Evolutionary conservation across 2,888 invertebrate species (phyloP), one percentile per base, ranked within the genome.

Genomic region (Oscheius sp.): DNA sequence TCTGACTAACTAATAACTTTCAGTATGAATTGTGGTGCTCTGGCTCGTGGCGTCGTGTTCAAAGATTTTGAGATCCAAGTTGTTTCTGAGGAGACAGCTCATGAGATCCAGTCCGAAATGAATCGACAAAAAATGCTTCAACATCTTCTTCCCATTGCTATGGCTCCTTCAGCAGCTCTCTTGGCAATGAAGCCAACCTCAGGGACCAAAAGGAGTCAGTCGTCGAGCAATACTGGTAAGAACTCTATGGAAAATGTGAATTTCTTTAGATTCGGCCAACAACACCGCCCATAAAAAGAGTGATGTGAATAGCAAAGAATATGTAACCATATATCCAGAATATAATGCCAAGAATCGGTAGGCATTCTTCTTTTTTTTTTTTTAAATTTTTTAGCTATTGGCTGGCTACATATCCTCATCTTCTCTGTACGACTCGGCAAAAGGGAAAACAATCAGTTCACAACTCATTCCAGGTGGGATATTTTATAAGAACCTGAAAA

Each of bases 161-260:
- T 66, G 8, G 74, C 74, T 36, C 77, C 76, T 14, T 80, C 80
- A 9, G 80, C 82, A 14, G 82, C 83, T 22, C 78, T 84, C 6
- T 71, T 83, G 30, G 84, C 84, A 1, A 84, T 84, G 83, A 84
- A 84, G 54, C 84, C 84, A 20, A 78, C 84, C 20, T 73, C 82
- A 14, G 84, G 84, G 12, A 81, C 82, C 2, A 84, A 84, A 64
- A 59, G 84, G 30, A 76, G 77, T 67, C 76, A 78, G 47, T 72
- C 81, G 12, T 68, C 74, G 49, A 72, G 74, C 65, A 75, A 76
- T 67, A 30, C 56, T 17, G 66, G 63, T 67, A 67, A 12, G 6
- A 24, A 5, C 4, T 33, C 41, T 33, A 45, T 32, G 17, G 26
- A 51, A 12, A 3, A 20, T 20, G 22, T 22, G 20, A 6, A 5